phyloP scores from a whole-genome alignment of 2,888 invertebrate genomes.

The Ormyrus nitidulus region DNA sequence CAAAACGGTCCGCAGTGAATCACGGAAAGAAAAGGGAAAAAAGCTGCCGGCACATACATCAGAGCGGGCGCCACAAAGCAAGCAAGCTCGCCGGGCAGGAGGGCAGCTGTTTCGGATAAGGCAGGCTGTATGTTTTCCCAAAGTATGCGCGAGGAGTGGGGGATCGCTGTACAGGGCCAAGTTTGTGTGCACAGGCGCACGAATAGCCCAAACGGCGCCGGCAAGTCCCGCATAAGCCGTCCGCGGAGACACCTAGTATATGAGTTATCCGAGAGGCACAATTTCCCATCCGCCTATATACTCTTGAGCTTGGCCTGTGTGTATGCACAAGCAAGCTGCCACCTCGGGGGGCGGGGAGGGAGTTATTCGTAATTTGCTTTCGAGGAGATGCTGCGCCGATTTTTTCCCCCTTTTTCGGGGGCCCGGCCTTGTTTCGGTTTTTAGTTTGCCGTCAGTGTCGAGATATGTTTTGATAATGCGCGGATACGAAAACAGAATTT shows the following conservation, averaged over 20 bases:
- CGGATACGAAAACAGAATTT: too few relatives aligned
- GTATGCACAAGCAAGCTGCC: too few relatives aligned
- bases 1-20: too few relatives aligned
- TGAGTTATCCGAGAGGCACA: conserved; percentile 36
- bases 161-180: background rate
- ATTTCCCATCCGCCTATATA: conserved; percentile 18
- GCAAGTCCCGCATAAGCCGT: conserved; percentile 3
- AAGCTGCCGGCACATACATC: too few relatives aligned
- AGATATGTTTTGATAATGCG: background rate
- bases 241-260: conserved; percentile 18
- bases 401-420: too few relatives aligned
- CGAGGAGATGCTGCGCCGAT: background rate
- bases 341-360: too few relatives aligned
- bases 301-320: background rate
- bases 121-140: background rate
- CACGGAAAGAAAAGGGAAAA: too few relatives aligned
- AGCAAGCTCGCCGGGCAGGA: too few relatives aligned
- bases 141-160: background rate
- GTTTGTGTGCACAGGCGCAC: conserved; percentile 1
- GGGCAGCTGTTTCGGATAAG: background rate
- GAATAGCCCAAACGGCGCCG: background rate
- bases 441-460: too few relatives aligned
- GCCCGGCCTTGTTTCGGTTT: too few relatives aligned
- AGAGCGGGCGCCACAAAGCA: background rate
- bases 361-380: conserved; percentile 21